Conservation (phyloP, 2,888 invertebrate genomes). For the Cephus rjabovi region DNA sequence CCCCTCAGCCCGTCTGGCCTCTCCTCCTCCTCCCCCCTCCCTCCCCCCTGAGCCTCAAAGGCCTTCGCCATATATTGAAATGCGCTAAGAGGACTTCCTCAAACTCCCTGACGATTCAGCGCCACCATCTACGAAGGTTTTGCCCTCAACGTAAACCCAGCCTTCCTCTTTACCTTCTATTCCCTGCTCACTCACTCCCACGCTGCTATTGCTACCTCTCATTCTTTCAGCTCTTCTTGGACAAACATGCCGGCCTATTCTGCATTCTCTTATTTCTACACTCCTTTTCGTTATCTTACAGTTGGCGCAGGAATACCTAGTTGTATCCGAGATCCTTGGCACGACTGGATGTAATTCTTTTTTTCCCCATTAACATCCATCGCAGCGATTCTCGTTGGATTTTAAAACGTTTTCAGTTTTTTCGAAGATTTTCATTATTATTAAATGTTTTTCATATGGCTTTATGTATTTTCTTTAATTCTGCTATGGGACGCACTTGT, state of each 20-base stretch:
- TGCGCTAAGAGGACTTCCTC: conserved; percentile 58
- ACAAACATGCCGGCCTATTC: conserved; percentile 44
- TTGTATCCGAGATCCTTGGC: no score
- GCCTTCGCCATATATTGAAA: conserved; percentile 64
- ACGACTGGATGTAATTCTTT: no score
- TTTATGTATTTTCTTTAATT: no score
- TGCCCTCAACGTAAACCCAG: background rate
- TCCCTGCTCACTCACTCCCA: background rate
- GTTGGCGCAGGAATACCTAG: no score
- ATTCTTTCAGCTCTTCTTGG: conserved; percentile 43
- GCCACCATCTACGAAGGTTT: conserved; percentile 10
- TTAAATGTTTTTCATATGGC: no score
- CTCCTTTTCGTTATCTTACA: background rate
- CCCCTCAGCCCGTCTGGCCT: conserved; percentile 38
- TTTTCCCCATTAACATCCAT: no score
- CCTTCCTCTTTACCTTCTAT: background rate
- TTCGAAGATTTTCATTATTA: no score
- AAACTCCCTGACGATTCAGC: conserved; percentile 40
- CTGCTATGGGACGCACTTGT: no score
- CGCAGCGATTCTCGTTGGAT: no score
- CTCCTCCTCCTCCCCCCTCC: conserved; percentile 38
- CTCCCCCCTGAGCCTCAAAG: conserved; percentile 57
- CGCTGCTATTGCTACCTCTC: conserved; percentile 28
- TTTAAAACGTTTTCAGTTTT: no score
- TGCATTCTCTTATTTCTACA: conserved; percentile 13